phyloP scores from a whole-genome alignment of 2,888 invertebrate species.

The Nomada fabriciana region DNA sequence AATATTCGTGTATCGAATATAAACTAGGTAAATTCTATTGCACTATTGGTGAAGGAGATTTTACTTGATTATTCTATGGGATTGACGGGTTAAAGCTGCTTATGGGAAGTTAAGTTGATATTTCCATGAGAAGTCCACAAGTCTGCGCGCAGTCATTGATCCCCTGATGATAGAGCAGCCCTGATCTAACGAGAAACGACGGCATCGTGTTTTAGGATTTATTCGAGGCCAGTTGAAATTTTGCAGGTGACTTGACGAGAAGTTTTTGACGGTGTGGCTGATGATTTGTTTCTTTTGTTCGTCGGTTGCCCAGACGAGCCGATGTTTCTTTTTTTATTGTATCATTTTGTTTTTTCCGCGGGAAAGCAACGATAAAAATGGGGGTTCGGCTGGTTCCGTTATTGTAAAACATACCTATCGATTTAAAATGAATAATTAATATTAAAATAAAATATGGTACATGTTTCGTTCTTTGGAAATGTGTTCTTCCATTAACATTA shows the following conservation, averaged over 20 bases:
- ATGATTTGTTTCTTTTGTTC: conserved; percentile 26
- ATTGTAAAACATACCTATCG: too few species aligned
- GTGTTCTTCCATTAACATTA: conserved; percentile 3
- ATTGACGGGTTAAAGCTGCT: not conserved
- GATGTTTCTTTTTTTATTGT: conserved; percentile 21
- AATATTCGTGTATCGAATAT: too few species aligned
- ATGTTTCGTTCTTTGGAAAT: not conserved
- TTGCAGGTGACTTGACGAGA: conserved; percentile 15
- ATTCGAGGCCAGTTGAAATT: conserved; percentile 54
- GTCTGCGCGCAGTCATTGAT: conserved; percentile 15
- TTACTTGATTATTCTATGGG: conserved; percentile 10
- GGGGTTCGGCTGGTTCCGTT: not conserved
- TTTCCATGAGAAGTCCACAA: conserved; percentile 23
- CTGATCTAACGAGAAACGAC: conserved; percentile 32
- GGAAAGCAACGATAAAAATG: not conserved
- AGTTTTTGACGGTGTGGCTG: not conserved
- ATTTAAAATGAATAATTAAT: too few species aligned
- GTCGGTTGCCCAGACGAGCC: conserved; percentile 38
- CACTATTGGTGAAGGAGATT: not conserved
- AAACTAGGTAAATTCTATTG: not conserved
- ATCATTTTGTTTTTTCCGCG: not conserved
- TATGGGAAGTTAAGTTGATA: conserved; percentile 12
- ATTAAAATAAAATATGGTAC: not conserved
- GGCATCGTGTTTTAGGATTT: conserved; percentile 9
- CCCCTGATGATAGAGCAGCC: conserved; percentile 18